These are phyloP conservation scores for Chaetodon trifascialis DNA, from an alignment of 2,113 vertebrate species.

Conservation along the genomic window DNA sequence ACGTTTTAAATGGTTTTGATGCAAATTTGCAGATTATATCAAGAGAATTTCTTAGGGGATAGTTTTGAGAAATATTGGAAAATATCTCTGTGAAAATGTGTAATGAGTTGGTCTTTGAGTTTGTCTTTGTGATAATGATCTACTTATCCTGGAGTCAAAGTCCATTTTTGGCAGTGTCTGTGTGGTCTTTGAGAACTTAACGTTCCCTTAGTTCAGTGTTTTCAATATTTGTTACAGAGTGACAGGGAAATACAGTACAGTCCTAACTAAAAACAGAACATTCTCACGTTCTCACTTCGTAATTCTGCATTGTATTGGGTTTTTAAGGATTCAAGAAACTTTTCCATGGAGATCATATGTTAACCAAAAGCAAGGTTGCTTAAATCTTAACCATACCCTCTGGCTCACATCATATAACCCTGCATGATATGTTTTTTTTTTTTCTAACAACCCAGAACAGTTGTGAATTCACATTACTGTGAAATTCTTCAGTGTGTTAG, in stretches of 20 bases:
- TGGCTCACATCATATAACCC: constrained; percentile 6
- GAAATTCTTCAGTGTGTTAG: constrained; percentile 48
- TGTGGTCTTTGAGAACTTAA: background rate
- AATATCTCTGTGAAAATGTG: background rate
- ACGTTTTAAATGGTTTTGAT: no score
- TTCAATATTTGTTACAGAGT: background rate
- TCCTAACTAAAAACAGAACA: background rate
- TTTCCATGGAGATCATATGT: background rate
- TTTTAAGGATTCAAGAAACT: constrained; percentile 2
- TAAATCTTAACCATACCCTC: background rate
- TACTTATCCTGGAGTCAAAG: constrained; percentile 10
- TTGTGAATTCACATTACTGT: constrained; percentile 46
- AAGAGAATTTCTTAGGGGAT: background rate
- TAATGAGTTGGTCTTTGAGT: background rate
- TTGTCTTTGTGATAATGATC: background rate
- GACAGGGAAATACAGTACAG: background rate
- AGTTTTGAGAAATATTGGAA: background rate
- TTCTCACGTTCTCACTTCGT: background rate
- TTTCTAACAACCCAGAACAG: background rate
- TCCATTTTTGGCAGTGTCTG: constrained; percentile 25
- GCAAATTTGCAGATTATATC: background rate
- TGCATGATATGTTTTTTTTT: background rate
- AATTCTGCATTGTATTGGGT: background rate
- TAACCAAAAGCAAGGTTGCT: constrained; percentile 1
- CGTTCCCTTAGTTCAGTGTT: background rate